These are phyloP conservation scores for Porphyrio hochstetteri DNA, from an alignment of 2,113 vertebrate species.

Conservation along the genomic window DNA sequence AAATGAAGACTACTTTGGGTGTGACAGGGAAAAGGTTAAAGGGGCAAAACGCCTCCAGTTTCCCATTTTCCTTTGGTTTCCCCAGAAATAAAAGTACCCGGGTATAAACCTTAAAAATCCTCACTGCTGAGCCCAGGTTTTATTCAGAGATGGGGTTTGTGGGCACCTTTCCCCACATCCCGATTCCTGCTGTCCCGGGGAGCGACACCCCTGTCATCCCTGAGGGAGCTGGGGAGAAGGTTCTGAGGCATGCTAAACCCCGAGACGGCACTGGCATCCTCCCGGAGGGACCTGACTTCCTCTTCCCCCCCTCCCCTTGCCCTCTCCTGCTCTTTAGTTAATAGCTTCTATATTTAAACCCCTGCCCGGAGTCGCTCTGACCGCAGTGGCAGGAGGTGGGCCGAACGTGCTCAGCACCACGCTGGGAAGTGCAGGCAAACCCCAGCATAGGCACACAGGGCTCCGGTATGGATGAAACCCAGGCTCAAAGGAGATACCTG, in stretches of 20 bases:
- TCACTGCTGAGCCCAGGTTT: not conserved
- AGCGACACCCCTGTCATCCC: not conserved
- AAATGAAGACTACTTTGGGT: not conserved
- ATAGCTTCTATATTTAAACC: not conserved
- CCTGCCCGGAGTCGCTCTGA: not conserved
- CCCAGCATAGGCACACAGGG: not conserved
- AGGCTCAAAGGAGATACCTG: not conserved
- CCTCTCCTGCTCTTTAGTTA: not conserved
- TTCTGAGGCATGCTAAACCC: not conserved
- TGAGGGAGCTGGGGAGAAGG: not conserved
- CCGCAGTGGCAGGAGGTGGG: accelerated
- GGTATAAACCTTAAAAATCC: not conserved
- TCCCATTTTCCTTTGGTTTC: not conserved
- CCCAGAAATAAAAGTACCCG: not conserved
- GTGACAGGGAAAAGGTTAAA: not conserved
- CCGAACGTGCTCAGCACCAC: not conserved
- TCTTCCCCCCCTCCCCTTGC: not conserved
- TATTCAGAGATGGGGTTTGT: not conserved
- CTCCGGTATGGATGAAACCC: not conserved
- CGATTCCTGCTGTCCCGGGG: accelerated
- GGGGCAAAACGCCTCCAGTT: not conserved
- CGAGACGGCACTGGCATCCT: not conserved
- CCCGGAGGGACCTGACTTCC: not conserved
- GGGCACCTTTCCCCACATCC: too few relatives aligned
- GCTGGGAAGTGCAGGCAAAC: not conserved